Evolutionary conservation across 2,797 vertebrate species (phyloP).

Genomic region (Hemibagrus guttatus): DNA sequence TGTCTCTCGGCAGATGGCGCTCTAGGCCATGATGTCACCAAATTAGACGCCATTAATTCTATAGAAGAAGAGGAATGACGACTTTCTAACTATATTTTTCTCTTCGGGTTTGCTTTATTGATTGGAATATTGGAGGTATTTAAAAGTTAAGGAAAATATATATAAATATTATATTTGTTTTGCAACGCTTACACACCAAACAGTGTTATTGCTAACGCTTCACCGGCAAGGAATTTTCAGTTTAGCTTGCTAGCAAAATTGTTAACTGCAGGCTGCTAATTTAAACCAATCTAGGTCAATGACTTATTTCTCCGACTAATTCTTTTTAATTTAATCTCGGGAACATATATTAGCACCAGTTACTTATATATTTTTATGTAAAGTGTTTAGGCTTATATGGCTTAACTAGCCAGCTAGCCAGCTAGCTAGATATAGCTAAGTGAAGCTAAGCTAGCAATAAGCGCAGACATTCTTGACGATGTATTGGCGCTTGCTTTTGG

Average conservation of each 20-base stretch:
- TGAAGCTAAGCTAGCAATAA: neutral
- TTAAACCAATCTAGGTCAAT: neutral
- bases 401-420: neutral
- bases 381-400: neutral
- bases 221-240: neutral
- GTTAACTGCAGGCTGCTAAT: neutral
- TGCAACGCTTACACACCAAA: neutral
- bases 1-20: neutral
- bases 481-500: neutral
- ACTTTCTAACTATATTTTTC: neutral
- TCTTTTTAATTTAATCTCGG: neutral
- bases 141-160: neutral
- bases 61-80: constrained; percentile 18
- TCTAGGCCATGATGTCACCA: neutral
- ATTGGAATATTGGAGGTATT: neutral
- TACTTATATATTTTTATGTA: neutral
- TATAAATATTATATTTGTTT: neutral
- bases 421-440: neutral
- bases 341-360: neutral
- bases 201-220: neutral
- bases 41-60: neutral
- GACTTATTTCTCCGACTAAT: neutral
- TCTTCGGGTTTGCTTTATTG: neutral
- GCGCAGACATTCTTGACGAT: neutral
- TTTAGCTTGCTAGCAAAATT: neutral